Evolutionary conservation across 2,888 invertebrate species (phyloP).

Genomic region (Chrysolina americana): DNA sequence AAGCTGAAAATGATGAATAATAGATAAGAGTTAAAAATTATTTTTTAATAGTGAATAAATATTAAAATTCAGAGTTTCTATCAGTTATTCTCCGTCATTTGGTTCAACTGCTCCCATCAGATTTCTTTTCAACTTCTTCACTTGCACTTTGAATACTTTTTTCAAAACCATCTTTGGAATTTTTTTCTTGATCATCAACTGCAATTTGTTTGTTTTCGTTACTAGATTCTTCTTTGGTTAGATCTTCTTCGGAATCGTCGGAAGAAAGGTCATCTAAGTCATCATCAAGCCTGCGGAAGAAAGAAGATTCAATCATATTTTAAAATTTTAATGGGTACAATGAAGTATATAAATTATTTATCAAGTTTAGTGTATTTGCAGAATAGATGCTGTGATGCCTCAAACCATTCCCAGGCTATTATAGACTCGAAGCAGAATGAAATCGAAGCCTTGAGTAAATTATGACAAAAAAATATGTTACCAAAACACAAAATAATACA

Average conservation of each 20-base stretch:
- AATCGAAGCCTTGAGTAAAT: no score
- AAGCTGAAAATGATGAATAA: slow-evolving; percentile 60
- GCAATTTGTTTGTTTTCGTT: neutral
- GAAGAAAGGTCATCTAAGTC: slow-evolving; percentile 59
- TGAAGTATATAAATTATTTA: neutral
- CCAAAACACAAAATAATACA: no score
- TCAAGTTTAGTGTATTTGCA: no score
- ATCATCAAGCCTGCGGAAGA: slow-evolving; percentile 59
- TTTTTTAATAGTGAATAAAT: no score
- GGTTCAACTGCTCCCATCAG: neutral
- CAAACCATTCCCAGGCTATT: no score
- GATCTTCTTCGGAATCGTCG: slow-evolving; percentile 31
- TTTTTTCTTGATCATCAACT: neutral
- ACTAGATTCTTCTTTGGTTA: slow-evolving; percentile 43
- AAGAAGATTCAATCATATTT: slow-evolving; percentile 18
- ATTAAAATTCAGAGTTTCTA: no score
- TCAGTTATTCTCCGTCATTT: neutral
- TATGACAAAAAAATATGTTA: no score
- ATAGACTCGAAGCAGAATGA: no score
- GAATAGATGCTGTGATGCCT: no score
- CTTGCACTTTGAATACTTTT: neutral
- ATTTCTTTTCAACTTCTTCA: neutral
- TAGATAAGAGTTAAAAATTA: slow-evolving; percentile 11
- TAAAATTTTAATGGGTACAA: neutral
- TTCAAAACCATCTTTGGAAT: neutral